These are phyloP conservation scores for Phyllostomus hastatus DNA, from an alignment of 2,113 vertebrate genomes.

Conservation along the genomic window DNA sequence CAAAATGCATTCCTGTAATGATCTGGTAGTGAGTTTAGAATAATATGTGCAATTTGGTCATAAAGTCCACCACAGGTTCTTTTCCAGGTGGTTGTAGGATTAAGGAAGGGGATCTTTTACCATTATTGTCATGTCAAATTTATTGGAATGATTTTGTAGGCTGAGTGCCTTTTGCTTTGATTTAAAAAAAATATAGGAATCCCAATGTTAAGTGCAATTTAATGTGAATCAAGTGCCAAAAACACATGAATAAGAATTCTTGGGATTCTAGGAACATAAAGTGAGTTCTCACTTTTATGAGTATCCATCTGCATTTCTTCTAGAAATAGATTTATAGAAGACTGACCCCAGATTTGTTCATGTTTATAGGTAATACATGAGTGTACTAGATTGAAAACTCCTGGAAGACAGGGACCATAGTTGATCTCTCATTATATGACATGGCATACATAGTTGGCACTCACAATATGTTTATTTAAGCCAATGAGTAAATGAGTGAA, in stretches of 20 bases:
- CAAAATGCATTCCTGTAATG: background rate
- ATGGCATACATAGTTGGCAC: background rate
- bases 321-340: background rate
- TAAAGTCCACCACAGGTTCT: background rate
- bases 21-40: background rate
- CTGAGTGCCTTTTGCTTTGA: background rate
- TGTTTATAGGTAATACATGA: background rate
- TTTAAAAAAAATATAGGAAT: background rate
- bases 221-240: background rate
- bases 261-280: background rate
- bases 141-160: background rate
- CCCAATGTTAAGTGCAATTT: background rate
- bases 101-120: background rate
- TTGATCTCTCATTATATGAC: background rate
- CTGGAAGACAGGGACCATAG: background rate
- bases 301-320: background rate
- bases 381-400: background rate
- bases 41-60: background rate
- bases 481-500: background rate
- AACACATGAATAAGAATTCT: background rate
- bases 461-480: background rate
- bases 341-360: background rate
- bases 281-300: background rate
- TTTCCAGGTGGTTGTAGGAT: background rate
- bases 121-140: background rate